phyloP scores from a whole-genome alignment of 1,140 invertebrate species.

The Agrypnia vestita region DNA sequence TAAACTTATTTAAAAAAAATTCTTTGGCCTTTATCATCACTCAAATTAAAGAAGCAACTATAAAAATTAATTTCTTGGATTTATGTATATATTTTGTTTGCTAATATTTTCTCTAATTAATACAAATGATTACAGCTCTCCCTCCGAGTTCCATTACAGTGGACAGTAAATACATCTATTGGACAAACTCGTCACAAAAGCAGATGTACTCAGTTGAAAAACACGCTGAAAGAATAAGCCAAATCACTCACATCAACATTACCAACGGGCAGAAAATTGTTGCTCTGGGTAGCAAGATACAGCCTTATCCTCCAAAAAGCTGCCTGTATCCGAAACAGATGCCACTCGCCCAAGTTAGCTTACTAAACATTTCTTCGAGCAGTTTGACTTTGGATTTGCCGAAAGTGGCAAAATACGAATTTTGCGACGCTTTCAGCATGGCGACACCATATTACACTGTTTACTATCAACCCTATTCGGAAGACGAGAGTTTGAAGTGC shows the following conservation, averaged over 20 bases:
- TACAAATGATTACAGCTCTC: constrained; percentile 64
- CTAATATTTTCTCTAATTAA: too few species aligned
- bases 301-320: constrained; percentile 81
- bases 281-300: constrained; percentile 82
- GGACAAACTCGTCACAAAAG: constrained; percentile 77
- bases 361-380: constrained; percentile 74
- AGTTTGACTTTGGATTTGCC: constrained; percentile 80
- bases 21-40: too few species aligned
- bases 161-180: constrained; percentile 81
- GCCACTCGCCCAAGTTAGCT: constrained; percentile 66
- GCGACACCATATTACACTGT: constrained; percentile 81
- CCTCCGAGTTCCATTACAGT: constrained; percentile 77
- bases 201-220: constrained; percentile 79
- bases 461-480: constrained; percentile 73
- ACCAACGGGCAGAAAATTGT: constrained; percentile 75
- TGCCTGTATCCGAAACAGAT: constrained; percentile 80
- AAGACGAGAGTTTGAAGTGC: constrained; percentile 63
- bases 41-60: too few species aligned
- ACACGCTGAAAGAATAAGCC: constrained; percentile 62
- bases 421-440: constrained; percentile 77
- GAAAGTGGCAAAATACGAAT: constrained; percentile 69
- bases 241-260: constrained; percentile 66
- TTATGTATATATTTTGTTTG: too few species aligned
- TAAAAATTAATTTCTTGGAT: too few species aligned
- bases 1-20: too few species aligned